Conservation (phyloP, 2,113 vertebrate species). For the Tamias sibiricus region DNA sequence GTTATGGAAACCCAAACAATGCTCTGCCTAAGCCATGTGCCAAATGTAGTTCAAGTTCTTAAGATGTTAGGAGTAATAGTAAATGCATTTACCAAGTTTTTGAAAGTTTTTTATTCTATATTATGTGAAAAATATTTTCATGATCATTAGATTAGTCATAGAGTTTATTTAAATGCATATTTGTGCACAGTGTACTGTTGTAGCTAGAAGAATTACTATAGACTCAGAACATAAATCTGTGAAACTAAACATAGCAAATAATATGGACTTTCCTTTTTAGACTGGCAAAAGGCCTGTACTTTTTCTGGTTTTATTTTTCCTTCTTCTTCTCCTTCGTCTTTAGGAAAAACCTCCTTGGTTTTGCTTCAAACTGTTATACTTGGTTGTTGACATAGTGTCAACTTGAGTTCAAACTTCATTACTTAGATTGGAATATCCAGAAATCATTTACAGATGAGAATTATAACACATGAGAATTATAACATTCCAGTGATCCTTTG, state of each 20-base stretch:
- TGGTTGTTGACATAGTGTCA: constrained; percentile 43
- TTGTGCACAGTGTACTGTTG: not conserved
- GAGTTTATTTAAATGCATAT: not conserved
- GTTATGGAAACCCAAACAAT: not conserved
- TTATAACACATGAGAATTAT: not conserved
- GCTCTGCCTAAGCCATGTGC: not conserved
- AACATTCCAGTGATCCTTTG: not conserved
- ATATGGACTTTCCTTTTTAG: not conserved
- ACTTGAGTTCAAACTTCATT: not conserved
- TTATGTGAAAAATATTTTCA: constrained; percentile 13
- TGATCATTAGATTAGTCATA: not conserved
- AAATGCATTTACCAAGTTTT: not conserved
- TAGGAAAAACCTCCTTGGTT: constrained; percentile 19
- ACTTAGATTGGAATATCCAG: not conserved
- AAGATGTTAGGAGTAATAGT: not conserved
- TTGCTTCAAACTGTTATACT: not conserved
- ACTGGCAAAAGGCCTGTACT: not conserved
- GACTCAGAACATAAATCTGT: constrained; percentile 47
- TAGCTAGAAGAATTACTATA: not conserved
- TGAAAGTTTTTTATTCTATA: not conserved
- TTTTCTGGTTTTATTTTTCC: not conserved
- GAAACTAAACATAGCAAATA: not conserved
- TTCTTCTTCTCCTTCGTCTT: not conserved
- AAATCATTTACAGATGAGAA: constrained; percentile 37
- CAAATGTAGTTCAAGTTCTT: not conserved